Evolutionary conservation across 1,140 invertebrate species (phyloP).

Genomic region (Wiebesia pumilae): DNA sequence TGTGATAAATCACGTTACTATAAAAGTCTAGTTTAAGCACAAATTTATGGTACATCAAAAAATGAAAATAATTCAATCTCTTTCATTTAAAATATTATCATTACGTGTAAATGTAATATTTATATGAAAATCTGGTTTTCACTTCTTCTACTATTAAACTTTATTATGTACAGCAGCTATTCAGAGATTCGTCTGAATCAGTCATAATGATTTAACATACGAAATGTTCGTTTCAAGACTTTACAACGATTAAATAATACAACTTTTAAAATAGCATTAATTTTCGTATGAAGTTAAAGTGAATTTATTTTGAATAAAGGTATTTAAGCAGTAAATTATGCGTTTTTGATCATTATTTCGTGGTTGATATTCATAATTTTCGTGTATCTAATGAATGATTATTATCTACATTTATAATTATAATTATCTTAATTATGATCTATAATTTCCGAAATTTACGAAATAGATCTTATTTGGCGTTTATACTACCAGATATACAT

Average conservation of each 20-base stretch:
- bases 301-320: background rate
- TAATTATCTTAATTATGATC: background rate
- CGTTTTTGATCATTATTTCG: background rate
- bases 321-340: background rate
- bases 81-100: background rate
- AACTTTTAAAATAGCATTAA: background rate
- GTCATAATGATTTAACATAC: background rate
- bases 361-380: background rate
- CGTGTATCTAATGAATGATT: background rate
- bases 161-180: background rate
- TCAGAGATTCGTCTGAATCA: too few species aligned
- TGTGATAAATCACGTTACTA: background rate
- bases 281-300: background rate
- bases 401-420: slow-evolving; percentile 21
- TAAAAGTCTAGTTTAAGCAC: background rate
- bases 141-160: background rate
- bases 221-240: too few species aligned
- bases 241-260: too few species aligned
- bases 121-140: background rate
- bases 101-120: background rate
- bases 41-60: background rate
- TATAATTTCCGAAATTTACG: background rate
- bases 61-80: background rate
- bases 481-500: background rate
- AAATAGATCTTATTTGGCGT: background rate